Conservation (phyloP, 2,797 vertebrate species). For the Anomalospiza imberbis region DNA sequence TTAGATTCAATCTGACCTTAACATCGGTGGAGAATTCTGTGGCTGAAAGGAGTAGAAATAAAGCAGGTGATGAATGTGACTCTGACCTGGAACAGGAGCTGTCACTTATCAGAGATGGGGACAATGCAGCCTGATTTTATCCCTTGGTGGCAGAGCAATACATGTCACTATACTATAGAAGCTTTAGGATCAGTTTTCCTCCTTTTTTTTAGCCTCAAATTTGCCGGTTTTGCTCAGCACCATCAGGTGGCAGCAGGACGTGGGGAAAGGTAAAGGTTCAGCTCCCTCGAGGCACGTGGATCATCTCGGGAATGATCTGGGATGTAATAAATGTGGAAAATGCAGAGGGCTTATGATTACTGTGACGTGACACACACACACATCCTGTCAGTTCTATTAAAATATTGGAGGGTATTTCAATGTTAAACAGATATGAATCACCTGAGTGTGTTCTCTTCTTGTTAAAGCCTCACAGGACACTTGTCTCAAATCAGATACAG, state of each 20-base stretch:
- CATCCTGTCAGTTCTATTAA: rapidly evolving
- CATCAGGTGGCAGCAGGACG: background rate
- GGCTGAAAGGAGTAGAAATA: background rate
- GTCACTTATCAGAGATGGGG: background rate
- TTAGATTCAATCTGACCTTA: background rate
- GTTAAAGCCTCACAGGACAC: background rate
- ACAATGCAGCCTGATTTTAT: rapidly evolving
- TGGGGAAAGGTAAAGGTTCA: background rate
- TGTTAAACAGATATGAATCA: background rate
- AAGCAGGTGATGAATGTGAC: background rate
- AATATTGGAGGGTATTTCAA: background rate
- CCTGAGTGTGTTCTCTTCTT: background rate
- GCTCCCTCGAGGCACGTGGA: background rate
- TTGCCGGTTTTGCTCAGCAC: background rate
- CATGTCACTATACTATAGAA: rapidly evolving
- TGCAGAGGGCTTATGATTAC: background rate
- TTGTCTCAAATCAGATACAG: background rate
- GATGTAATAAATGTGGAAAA: background rate
- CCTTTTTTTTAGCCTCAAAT: background rate
- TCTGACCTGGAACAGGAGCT: background rate
- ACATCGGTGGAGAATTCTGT: too few relatives aligned
- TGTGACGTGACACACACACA: background rate
- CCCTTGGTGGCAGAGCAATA: background rate
- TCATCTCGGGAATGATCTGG: background rate
- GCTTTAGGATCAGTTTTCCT: background rate